Evolutionary conservation across 2,113 vertebrate species (phyloP), one percentile per base, ranked within the genome.

Genomic region (Chionis minor): DNA sequence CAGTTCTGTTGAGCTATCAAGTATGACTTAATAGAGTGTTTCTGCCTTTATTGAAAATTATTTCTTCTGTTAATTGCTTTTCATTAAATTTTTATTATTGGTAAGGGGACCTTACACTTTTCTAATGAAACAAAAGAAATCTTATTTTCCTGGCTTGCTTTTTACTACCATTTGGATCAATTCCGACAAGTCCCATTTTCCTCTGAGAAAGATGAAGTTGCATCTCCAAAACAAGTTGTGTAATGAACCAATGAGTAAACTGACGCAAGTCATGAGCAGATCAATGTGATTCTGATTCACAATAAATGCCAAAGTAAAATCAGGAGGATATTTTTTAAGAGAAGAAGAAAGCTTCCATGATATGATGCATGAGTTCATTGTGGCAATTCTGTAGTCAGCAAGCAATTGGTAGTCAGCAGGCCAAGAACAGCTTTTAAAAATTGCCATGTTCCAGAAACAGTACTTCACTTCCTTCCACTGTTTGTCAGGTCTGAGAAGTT

Each of bases 51-150:
- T 58, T 92, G 85, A 94, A 97, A 96, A 95, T 87, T 55, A 88
- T 88, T 93, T 81, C 86, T 89, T 82, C 70, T 89, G 33, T 15
- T 96, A 96, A 96, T 94, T 94, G 56, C 11, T 92, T 97, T 96
- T 93, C 85, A 93, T 87, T 92, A 94, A 44, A 26, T 51, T 97
- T 87, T 81, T 94, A 93, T 88, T 84, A 87, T 72, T 70, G 47
- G 38, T 55, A 86, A 63, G 73, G 75, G 62, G 67, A 81, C 38
- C 69, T 55, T 90, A 66, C 28, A 83, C 15, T 52, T 86, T 90
- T 86, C 44, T 82, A 91, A 83, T 91, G 78, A 87, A 91, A 85
- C 20, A 81, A 59, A 83, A 73, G 17, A 75, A 77, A 81, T 69
- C 40, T 75, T 86, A 40, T 91, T 86, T 94, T 89, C 24, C n/a